These are phyloP conservation scores for Seriola rivoliana DNA, from an alignment of 2,113 vertebrate genomes.

Conservation along the genomic window DNA sequence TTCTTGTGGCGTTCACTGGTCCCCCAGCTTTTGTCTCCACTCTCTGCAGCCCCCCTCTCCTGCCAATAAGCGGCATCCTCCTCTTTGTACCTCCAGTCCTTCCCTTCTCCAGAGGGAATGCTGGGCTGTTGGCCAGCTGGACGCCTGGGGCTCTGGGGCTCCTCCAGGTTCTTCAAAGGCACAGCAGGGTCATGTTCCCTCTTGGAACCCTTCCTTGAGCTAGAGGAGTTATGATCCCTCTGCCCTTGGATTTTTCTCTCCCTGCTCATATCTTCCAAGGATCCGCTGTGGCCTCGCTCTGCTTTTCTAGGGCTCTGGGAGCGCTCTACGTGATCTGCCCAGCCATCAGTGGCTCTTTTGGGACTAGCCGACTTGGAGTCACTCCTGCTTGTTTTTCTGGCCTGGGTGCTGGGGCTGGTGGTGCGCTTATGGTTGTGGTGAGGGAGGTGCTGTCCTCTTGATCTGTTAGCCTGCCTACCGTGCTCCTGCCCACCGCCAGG, in stretches of 20 bases:
- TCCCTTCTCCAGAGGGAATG: slow-evolving; percentile 52
- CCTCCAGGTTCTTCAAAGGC: slow-evolving; percentile 55
- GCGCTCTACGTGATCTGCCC: slow-evolving; percentile 54
- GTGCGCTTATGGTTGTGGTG: slow-evolving; percentile 62
- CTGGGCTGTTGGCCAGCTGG: slow-evolving; percentile 78
- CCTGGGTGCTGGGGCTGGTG: slow-evolving; percentile 71
- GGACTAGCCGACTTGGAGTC: slow-evolving; percentile 82
- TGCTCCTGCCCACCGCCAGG: slow-evolving; percentile 56
- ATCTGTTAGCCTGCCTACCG: slow-evolving; percentile 41
- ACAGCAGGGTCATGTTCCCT: slow-evolving; percentile 70
- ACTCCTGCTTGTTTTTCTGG: slow-evolving; percentile 63
- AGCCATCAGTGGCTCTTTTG: slow-evolving; percentile 62
- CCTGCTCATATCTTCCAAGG: slow-evolving; percentile 63
- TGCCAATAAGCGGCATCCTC: slow-evolving; percentile 68
- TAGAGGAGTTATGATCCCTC: slow-evolving; percentile 73
- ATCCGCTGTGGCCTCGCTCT: slow-evolving; percentile 59
- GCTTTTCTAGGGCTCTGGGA: slow-evolving; percentile 78
- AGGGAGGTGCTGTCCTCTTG: slow-evolving; percentile 65
- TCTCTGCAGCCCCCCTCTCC: slow-evolving; percentile 68
- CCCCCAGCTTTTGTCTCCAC: slow-evolving; percentile 53
- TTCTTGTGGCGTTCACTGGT: slow-evolving; percentile 68
- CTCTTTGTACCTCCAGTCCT: slow-evolving; percentile 76
- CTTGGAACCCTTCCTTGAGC: slow-evolving; percentile 83
- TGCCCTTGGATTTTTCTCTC: slow-evolving; percentile 63
- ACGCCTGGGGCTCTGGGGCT: slow-evolving; percentile 72